phyloP scores from a whole-genome alignment of 2,888 invertebrate genomes.

The Ophioninae sp. region DNA sequence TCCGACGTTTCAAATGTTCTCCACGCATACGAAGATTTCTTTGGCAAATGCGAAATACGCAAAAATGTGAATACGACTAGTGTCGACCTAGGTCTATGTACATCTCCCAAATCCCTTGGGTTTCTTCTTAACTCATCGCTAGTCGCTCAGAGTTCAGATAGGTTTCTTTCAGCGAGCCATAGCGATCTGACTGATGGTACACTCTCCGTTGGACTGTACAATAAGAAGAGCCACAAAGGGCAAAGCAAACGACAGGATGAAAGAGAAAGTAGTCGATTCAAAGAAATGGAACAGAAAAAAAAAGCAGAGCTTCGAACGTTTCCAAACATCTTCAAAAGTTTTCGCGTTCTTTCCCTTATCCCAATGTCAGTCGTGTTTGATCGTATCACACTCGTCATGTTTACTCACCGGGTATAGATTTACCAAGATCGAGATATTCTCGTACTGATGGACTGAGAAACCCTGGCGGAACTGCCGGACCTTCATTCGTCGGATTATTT shows the following conservation, averaged over 20 bases:
- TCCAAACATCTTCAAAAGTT: constrained; percentile 31
- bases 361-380: constrained; percentile 28
- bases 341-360: constrained; percentile 7
- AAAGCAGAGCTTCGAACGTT: constrained; percentile 22
- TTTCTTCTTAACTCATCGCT: constrained; percentile 43
- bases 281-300: constrained; percentile 33
- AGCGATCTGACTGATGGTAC: constrained; percentile 21
- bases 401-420: constrained; percentile 92
- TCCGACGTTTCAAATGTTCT: constrained; percentile 4
- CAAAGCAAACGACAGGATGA: background rate
- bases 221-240: constrained; percentile 4
- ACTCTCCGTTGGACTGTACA: constrained; percentile 23
- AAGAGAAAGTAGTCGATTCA: constrained; percentile 30
- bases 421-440: constrained; percentile 92
- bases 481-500: constrained; percentile 81
- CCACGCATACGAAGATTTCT: constrained; percentile 2
- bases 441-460: constrained; percentile 93
- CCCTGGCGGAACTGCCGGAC: constrained; percentile 86
- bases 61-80: constrained; percentile 20
- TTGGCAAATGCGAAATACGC: background rate
- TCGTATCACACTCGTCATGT: constrained; percentile 67
- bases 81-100: constrained; percentile 21
- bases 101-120: constrained; percentile 46
- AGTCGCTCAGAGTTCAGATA: constrained; percentile 26
- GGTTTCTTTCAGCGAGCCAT: constrained; percentile 16